Base-by-base conservation (phyloP, 1,140 invertebrate genomes). In the Nebria ingens region DNA sequence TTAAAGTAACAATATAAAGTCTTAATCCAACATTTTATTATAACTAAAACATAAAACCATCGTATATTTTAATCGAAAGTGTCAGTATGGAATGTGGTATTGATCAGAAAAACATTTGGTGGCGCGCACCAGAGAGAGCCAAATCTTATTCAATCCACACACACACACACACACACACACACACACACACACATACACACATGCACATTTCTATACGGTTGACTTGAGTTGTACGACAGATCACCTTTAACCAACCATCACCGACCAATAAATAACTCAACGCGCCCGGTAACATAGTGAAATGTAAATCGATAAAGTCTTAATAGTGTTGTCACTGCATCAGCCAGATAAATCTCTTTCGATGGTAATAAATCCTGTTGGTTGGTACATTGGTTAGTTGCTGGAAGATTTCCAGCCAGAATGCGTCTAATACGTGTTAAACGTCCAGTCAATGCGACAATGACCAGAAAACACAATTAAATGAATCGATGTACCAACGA, bases 231-330 rank as follows among this genome's bases (percentile, higher is more conserved):
- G 25, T 6, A 29, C 25, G 13, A 17, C 40, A 17, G 17, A 45
- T 45, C 40, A 45, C 40, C 15, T 6, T 17, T 11, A 17, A 3
- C 40, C 40, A 17, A 3, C 9, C 6, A 45, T 45, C 40, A 45
- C 9, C 15, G 17, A 12, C 40, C 40, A 45, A 45, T 45, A 45
- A 45, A 45, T 45, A 45, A 45, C 40, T 45, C 40, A 45, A 45
- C 40, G 40, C 17, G 40, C 15, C n/a, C n/a, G n/a, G n/a, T 45
- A 45, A 17, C 40, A 17, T 45, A 45, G 40, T 45, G 40, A 45
- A 45, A 45, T 45, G 40, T 45, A 45, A 45, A 45, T 45, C 40
- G 40, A 45, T 45, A 45, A 45, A 45, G 40, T 45, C 40, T 45
- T 45, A 45, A 45, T 45, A 45, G 40, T 45, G 40, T 45, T 45